Base-by-base conservation (phyloP, 2,797 vertebrate species). In the Gymnoscopelus microlampas region DNA sequence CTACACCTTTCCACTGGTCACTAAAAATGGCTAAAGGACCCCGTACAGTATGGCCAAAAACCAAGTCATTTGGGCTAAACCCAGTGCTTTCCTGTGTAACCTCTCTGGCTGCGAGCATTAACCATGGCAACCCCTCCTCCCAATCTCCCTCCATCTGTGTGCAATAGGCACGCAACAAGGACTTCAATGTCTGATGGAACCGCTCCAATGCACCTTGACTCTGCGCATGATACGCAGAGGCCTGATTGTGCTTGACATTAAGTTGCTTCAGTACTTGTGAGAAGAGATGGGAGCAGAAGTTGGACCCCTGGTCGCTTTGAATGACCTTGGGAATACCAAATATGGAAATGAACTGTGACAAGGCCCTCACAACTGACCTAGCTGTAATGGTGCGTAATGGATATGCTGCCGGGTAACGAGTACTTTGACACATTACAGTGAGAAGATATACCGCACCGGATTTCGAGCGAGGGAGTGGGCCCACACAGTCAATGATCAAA, bases 41-140 rank as follows among this genome's bases (percentile, higher is more conserved):
- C 5, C 61, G n/a, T 14, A 63, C 61, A 7, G 44, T 19, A 4
- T 63, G 61, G 23, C 1, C 24, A 32, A 68, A 73, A 3, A 67
- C 71, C 12, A 73, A n/a, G 5, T 73, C 15, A 61, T 66, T 54
- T 1, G 64, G 71, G 15, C 58, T 67, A 57, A 61, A 67, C 4
- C 51, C 71, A 12, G 44, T 49, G 10, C 63, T 67, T 48, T 73
- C 71, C 26, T 73, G 64, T 1, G 39, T n/a, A 11, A 61, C 50
- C 29, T 61, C 64, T 3, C 71, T 15, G 29, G 53, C 32, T n/a
- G 59, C 51, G 15, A 74, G 48, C 39, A 74, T 32, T 0, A 73
- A 11, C 56, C 63, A 60, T 3, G 47, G 60, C 4, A 74, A 13
- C 2, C 53, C 60, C 24, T 73, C 63, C 19, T 66, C 71, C 58